Base-by-base conservation (phyloP, 1,140 invertebrate genomes). In the Dinothrombium tinctorium region DNA sequence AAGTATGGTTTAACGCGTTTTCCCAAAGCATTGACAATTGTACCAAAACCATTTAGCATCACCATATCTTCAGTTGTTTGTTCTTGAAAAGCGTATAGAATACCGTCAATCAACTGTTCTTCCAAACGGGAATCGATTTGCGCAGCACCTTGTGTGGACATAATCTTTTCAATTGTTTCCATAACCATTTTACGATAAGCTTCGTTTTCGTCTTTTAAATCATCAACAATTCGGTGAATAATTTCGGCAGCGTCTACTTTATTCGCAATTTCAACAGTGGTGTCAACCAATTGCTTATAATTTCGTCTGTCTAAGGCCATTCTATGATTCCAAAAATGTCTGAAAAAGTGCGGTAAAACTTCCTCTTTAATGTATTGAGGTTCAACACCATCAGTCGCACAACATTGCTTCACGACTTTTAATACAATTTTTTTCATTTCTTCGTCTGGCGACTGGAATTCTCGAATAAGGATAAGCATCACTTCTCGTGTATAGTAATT, bases 371-470 rank as follows among this genome's bases (percentile, higher is more conserved):
- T 99, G 49, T 99, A 99, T 49, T 92, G 81, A 0, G 92, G 73
- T 59, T 98, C 92, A 20, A 99, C 94, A 76, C 94, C 94, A 64
- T 99, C 94, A 0, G 94, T 99, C 11, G 82, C 89, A 60, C 92
- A 99, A 63, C 94, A 99, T 61, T 99, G 94, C 59, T 99, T 99
- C n/a, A 99, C 94, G 45, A 98, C 80, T 66, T 99, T 99, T 28
- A 99, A 66, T 1, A 99, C 94, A 64, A 99, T 99, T 57, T 99
- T 99, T 57, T 99, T 99, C 94, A 99, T 99, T 69, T 99, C 94
- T 62, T 99, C 94, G 62, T 99, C 94, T 2, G 94, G 92, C 33
- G 90, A 96, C 58, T 94, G 87, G 58, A 99, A 99, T 63, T 99
- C 94, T 60, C 94, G 71, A 54, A 98, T 96, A 6, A 99, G 64